Base-by-base conservation (phyloP, 2,113 vertebrate species). In the Microtus pennsylvanicus region DNA sequence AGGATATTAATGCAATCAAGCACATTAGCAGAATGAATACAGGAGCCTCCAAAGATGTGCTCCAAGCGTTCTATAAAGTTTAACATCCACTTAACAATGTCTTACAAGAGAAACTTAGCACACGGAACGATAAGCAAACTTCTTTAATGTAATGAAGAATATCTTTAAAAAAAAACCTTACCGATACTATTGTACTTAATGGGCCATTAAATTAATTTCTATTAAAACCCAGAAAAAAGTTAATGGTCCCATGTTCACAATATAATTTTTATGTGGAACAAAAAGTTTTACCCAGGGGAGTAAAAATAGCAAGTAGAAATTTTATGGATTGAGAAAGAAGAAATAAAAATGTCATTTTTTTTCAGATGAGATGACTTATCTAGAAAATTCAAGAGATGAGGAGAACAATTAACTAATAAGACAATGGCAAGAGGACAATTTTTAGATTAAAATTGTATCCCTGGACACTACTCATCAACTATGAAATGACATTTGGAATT, bases 81-180 rank as follows among this genome's bases (percentile, higher is more conserved):
- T 93, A 94, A 74, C 47, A 94, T 38, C n/a, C 45, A 69, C 38
- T 69, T 95, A 86, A 69, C 0, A 13, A 72, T 45, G 38, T 65
- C 93, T 87, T 86, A 90, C 92, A 52, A 93, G 83, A 89, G 33
- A 93, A 95, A 65, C 28, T 58, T 19, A 93, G 92, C 38, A 75
- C 22, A 35, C 11, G 76, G 58, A 89, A 81, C 61, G 70, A 65
- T 52, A 96, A 94, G n/a, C 69, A 90, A 86, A 63, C 2, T 47
- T 87, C 58, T 80, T 90, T 50, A 82, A 72, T 74, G 19, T 63
- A 90, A 94, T 80, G 93, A 95, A 90, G 17, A 26, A 28, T 63
- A 72, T 61, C 77, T 72, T 55, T 5, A 63, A 35, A 55, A 82
- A 82, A 83, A 70, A 75, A 28, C 26, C 38, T 42, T 70, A 78